Evolutionary conservation across 2,888 invertebrate species (phyloP).

Genomic region (Tenthredo mesomela): DNA sequence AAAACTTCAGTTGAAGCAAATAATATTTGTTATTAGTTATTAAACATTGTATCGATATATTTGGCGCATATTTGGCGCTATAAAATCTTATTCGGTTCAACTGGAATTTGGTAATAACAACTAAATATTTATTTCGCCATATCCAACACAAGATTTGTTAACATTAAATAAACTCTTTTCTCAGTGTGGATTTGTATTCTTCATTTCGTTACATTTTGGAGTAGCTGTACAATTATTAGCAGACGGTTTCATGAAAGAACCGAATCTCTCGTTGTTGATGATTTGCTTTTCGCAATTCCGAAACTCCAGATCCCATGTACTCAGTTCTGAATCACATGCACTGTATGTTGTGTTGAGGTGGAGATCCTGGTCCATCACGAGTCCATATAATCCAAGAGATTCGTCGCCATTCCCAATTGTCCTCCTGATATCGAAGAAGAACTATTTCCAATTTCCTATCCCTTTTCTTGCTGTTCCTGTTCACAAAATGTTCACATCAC

Average conservation of each 20-base stretch:
- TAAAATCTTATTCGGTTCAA: too few relatives aligned
- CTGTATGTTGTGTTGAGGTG: slow-evolving; percentile 53
- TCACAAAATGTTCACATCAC: not conserved
- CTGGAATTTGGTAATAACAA: too few relatives aligned
- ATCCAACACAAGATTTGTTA: too few relatives aligned
- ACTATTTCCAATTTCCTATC: not conserved
- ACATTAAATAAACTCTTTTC: too few relatives aligned
- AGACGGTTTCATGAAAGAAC: not conserved
- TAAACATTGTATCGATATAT: too few relatives aligned
- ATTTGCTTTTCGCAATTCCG: slow-evolving; percentile 50
- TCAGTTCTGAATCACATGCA: slow-evolving; percentile 55
- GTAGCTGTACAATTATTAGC: not conserved
- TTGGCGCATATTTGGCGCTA: too few relatives aligned
- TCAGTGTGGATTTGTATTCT: not conserved
- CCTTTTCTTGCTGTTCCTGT: not conserved
- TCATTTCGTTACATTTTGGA: not conserved
- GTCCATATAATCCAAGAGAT: slow-evolving; percentile 60
- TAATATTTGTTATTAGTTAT: too few relatives aligned
- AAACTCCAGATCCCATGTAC: slow-evolving; percentile 56
- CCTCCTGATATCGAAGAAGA: slow-evolving; percentile 54
- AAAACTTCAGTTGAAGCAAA: too few relatives aligned
- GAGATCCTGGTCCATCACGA: slow-evolving; percentile 59
- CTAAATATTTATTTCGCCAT: too few relatives aligned
- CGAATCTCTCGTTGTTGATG: too few relatives aligned
- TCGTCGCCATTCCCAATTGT: slow-evolving; percentile 60